Base-by-base conservation (phyloP, 2,797 vertebrate species). In the Gallirallus australis region DNA sequence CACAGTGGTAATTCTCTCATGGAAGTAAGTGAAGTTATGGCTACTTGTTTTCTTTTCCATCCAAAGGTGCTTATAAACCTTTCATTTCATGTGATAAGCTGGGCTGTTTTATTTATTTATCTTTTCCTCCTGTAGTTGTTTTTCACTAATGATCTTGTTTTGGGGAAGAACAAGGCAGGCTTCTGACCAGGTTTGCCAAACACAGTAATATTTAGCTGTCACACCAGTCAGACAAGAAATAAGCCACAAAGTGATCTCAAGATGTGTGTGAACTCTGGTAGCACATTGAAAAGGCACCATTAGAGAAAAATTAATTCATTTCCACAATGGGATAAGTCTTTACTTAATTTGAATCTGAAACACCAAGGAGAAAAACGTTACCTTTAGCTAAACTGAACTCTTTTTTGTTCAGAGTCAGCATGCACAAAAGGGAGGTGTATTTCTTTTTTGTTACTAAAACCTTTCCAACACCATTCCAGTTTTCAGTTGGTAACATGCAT, bases 231-330 rank as follows among this genome's bases (percentile, higher is more conserved):
- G 31, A 20, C 4, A 52, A 89, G 81, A 73, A 82, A 30, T 35
- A 72, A 90, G n/a, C 27, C 47, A 81, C 50, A 52, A 83, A 39
- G n/a, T 1, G 19, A 88, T 54, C 53, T 65, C 45, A 37, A 5
- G 39, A 15, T 45, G 7, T 27, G 28, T 33, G 35, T 56, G 77
- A 63, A 40, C 19, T 76, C 59, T 40, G 17, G 57, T 9, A 52
- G 50, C 25, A 72, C 76, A 90, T 60, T 11, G 3, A 88, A 87
- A 60, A 90, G 71, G 37, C 45, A 59, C 5, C 15, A 14, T 1
- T 63, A 61, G 69, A 76, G 82, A 65, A 86, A 66, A 94, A 63
- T 15, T 33, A 69, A 93, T 91, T 83, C 11, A 72, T 94, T 94
- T 73, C 59, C 56, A 68, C 66, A 39, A 12, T 19, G 3, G 7